Base-by-base conservation (phyloP, 1,140 invertebrate species). In the Choristoneura fumiferana region DNA sequence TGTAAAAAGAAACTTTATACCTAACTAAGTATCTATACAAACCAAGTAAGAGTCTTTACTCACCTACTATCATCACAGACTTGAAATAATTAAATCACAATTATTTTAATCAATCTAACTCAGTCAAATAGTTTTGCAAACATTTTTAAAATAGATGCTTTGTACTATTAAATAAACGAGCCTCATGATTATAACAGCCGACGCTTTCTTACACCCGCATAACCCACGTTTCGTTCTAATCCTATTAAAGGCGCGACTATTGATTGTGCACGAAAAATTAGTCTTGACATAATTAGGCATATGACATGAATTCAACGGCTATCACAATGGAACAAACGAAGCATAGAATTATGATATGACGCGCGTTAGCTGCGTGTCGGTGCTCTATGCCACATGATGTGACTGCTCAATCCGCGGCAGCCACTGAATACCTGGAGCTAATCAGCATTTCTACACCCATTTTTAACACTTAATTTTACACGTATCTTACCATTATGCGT, bases 381-480 rank as follows among this genome's bases (percentile, higher is more conserved):
- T 69, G 67, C 65, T 76, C 66, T 81, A 79, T 75, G 71, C 22
- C 66, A 60, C 57, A 71, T 67, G 76, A 84, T 87, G 82, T 86
- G 81, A 87, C 82, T 76, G 72, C 85, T 88, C 82, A 77, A 88
- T 88, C 76, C 69, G 58, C 64, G 58, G 69, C 62, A 57, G 43
- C 69, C 67, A 71, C 78, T 85, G 86, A 86, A 88, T 85, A 88
- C 85, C 85, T 86, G 85, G 49, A 81, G 78, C 85, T 81, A 88
- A 88, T 88, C 85, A 88, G 63, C 81, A 88, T 88, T 87, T 78
- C 78, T 84, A 88, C 81, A 87, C 83, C 84, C 67, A 88, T 88
- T 88, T 86, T 88, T 84, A 88, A 88, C 85, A 88, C 78, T 86
- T 86, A 82, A 85, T 88, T 88, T 88, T 84, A 84, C 81, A 87